These are phyloP conservation scores for Calameuta filiformis DNA, from an alignment of 2,888 invertebrate genomes.

Conservation along the genomic window DNA sequence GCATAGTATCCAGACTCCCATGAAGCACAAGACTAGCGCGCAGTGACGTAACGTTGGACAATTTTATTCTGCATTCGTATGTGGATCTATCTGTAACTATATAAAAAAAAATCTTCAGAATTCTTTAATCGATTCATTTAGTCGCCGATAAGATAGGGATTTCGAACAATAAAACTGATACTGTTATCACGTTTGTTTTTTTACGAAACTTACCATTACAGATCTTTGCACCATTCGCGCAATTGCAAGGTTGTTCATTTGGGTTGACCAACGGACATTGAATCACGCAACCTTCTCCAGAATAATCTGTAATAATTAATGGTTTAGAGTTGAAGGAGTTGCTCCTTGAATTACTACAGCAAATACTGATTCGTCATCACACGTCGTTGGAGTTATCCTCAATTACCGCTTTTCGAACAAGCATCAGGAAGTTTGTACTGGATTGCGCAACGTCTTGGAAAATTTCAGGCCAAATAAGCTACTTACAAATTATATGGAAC, in stretches of 20 bases:
- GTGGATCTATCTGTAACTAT: constrained; percentile 70
- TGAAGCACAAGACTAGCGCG: constrained; percentile 43
- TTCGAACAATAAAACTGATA: neutral
- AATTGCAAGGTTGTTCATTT: constrained; percentile 65
- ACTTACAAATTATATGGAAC: neutral
- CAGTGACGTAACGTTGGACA: constrained; percentile 61
- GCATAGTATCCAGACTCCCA: constrained; percentile 53
- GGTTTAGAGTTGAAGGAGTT: neutral
- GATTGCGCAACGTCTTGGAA: neutral
- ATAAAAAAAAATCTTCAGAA: constrained; percentile 20
- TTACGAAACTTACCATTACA: constrained; percentile 62
- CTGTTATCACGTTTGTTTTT: neutral
- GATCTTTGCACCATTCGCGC: constrained; percentile 59
- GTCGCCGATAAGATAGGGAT: neutral
- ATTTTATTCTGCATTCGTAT: constrained; percentile 70
- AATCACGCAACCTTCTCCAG: constrained; percentile 62
- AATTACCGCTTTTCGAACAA: neutral
- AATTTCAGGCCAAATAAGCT: neutral
- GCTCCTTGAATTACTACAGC: neutral
- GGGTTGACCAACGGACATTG: constrained; percentile 67
- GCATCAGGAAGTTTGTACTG: neutral
- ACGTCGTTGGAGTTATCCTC: neutral
- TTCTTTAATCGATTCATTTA: neutral
- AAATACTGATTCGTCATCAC: neutral
- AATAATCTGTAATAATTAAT: constrained; percentile 61